Conservation (phyloP, 2,797 vertebrate species). For the Tachyglossus aculeatus region DNA sequence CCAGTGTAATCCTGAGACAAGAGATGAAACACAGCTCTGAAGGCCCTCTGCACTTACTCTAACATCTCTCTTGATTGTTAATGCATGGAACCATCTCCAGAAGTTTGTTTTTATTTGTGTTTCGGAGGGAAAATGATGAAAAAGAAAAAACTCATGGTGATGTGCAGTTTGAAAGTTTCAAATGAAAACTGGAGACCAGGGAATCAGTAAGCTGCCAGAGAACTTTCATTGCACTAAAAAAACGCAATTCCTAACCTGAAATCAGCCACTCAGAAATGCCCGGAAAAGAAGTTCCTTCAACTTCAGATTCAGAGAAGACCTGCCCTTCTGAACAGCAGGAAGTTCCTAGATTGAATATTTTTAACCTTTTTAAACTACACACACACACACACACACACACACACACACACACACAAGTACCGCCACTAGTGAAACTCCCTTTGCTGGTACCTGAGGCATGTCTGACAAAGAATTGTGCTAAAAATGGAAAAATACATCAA, state of each 20-base stretch:
- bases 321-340: accelerated
- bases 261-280: not conserved
- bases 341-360: conserved; percentile 18
- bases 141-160: not conserved
- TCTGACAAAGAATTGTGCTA: not conserved
- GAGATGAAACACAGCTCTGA: conserved; percentile 94
- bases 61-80: not conserved
- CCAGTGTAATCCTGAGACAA: conserved; percentile 79
- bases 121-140: not conserved
- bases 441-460: not conserved
- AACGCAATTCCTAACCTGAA: not conserved
- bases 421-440: conserved; percentile 57
- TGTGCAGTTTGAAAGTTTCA: not conserved
- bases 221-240: not conserved
- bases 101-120: not conserved
- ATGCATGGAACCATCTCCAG: conserved; percentile 1
- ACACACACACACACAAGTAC: conserved; percentile 27
- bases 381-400: accelerated
- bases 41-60: accelerated
- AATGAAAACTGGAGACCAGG: not conserved
- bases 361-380: conserved; percentile 52
- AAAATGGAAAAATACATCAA: not conserved
- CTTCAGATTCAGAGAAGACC: accelerated
- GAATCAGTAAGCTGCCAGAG: not conserved
- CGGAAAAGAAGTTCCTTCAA: not conserved